Percentiles rank a stretch among this genome's conserved stretches.
phyloP scores from a whole-genome alignment of 2,113 vertebrate species.

The Campylomormyrus tamandua region DNA sequence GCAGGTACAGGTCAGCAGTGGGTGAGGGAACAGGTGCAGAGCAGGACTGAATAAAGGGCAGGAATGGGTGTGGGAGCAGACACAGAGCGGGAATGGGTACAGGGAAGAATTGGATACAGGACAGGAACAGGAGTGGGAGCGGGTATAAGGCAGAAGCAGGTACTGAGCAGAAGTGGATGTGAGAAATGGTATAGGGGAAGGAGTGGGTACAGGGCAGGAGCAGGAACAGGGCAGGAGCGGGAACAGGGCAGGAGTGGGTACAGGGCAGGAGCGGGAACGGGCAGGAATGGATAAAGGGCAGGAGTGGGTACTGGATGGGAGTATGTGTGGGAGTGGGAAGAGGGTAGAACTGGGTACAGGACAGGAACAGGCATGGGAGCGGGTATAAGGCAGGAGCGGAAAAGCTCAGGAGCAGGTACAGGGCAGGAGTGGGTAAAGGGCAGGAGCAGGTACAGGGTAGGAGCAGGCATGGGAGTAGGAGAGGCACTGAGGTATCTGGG shows the following conservation, averaged over 20 bases:
- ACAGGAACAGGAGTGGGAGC: background rate
- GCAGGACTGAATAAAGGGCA: background rate
- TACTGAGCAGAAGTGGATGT: background rate
- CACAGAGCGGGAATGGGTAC: conserved; percentile 9
- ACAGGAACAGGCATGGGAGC: background rate
- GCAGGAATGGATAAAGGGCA: background rate
- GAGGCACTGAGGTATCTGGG: conserved; percentile 27
- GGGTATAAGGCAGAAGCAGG: background rate
- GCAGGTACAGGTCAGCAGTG: background rate
- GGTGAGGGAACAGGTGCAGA: background rate
- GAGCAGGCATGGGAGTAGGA: conserved; percentile 20
- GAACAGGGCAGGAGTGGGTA: background rate
- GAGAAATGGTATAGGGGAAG: background rate
- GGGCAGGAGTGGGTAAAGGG: background rate
- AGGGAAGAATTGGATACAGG: background rate
- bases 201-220: background rate
- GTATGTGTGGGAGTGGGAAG: background rate
- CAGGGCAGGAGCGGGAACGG: background rate
- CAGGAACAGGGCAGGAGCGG: background rate
- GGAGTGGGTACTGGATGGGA: background rate
- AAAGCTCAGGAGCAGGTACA: background rate
- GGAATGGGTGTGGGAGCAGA: background rate
- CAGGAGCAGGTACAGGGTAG: background rate
- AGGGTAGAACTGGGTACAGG: background rate
- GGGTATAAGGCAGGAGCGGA: background rate